Evolutionary conservation across 2,113 vertebrate species (phyloP).

Genomic region (Phasianus colchicus): DNA sequence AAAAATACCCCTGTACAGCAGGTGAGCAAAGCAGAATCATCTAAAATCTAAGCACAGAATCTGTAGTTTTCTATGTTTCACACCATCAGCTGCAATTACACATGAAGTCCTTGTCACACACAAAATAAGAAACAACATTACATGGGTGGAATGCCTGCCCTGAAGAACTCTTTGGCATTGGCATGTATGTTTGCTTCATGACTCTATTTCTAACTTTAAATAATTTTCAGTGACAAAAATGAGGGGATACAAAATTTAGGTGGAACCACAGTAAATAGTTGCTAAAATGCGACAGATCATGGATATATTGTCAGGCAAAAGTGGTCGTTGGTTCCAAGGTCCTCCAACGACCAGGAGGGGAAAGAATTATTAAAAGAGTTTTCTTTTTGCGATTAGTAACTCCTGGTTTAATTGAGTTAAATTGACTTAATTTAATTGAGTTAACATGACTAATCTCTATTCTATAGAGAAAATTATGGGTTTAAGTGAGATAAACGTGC

Average conservation of each 20-base stretch:
- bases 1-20: background rate
- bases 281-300: background rate
- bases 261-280: background rate
- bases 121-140: background rate
- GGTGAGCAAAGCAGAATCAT: background rate
- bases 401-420: constrained; percentile 8
- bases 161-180: background rate
- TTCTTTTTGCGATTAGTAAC: background rate
- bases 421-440: background rate
- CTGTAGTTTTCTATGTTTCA: background rate
- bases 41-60: background rate
- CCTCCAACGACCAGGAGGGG: background rate
- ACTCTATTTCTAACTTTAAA: background rate
- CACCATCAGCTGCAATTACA: background rate
- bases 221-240: background rate
- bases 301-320: background rate
- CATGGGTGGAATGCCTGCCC: background rate
- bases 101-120: rapidly evolving
- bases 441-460: background rate
- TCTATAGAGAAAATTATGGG: background rate
- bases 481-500: constrained; percentile 48
- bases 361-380: background rate
- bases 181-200: background rate
- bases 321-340: background rate
- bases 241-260: background rate